A percentile compares a stretch with the other conserved stretches of the same genome.
phyloP scores from a whole-genome alignment of 2,888 invertebrate genomes.

The Endomychus coccineus region DNA sequence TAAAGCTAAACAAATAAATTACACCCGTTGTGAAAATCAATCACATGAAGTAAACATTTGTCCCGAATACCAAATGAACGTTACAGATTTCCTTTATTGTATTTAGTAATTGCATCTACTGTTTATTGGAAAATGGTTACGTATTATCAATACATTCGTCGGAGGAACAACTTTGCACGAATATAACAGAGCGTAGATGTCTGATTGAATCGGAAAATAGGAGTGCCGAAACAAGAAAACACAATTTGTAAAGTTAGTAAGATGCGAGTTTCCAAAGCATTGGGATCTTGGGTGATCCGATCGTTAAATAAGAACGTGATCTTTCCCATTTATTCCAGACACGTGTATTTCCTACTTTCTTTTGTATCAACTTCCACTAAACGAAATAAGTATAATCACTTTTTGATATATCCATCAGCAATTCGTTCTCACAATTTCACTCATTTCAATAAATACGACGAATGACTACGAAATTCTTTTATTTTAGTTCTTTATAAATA shows the following conservation, averaged over 20 bases:
- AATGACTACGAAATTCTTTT: too few relatives aligned
- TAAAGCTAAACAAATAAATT: too few relatives aligned
- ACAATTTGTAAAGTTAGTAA: slow-evolving; percentile 42
- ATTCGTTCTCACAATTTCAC: too few relatives aligned
- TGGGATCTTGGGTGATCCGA: slow-evolving; percentile 38
- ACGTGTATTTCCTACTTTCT: slow-evolving; percentile 29
- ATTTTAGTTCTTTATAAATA: too few relatives aligned
- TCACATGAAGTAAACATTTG: too few relatives aligned
- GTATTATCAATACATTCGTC: too few relatives aligned
- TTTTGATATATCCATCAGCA: slow-evolving; percentile 32
- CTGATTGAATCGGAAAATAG: slow-evolving; percentile 39
- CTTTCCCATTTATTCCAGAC: slow-evolving; percentile 36
- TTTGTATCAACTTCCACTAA: slow-evolving; percentile 27
- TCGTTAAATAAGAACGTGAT: slow-evolving; percentile 43
- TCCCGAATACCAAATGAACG: too few relatives aligned
- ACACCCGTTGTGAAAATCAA: too few relatives aligned
- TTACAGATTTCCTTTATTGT: too few relatives aligned
- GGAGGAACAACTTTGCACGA: slow-evolving; percentile 33
- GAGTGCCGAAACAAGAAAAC: slow-evolving; percentile 41
- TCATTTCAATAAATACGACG: too few relatives aligned
- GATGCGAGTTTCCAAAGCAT: slow-evolving; percentile 33
- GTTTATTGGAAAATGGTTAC: too few relatives aligned
- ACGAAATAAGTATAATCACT: slow-evolving; percentile 37
- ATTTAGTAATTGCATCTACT: too few relatives aligned
- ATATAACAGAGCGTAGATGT: slow-evolving; percentile 23